Evolutionary conservation across 2,113 vertebrate genomes (phyloP).

Genomic region (Etheostoma spectabile): DNA sequence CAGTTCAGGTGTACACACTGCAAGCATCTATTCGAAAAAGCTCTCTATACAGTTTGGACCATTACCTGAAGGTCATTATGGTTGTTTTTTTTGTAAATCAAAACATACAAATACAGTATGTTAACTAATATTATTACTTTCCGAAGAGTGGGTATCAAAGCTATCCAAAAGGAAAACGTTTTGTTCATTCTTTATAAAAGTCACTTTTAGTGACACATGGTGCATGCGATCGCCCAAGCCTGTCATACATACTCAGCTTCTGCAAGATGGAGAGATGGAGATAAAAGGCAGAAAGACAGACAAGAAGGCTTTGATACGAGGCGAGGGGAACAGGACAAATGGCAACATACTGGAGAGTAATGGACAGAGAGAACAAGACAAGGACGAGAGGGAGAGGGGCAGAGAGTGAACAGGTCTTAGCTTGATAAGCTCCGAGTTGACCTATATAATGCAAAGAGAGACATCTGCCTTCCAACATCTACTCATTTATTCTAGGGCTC

Average conservation of each 20-base stretch:
- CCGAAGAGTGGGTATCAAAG: neutral
- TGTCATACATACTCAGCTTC: conserved; percentile 25
- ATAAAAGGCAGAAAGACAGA: conserved; percentile 11
- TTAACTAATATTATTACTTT: conserved; percentile 2
- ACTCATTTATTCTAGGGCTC: conserved; percentile 19
- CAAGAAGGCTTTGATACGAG: conserved; percentile 4
- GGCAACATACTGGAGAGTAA: conserved; percentile 11
- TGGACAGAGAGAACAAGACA: conserved; percentile 11
- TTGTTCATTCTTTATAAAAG: neutral
- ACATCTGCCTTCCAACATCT: conserved; percentile 32
- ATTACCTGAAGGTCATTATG: neutral
- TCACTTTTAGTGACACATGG: conserved; percentile 30
- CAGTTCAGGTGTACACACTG: neutral
- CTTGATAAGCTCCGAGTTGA: conserved; percentile 63
- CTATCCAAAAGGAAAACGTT: neutral
- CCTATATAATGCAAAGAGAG: conserved; percentile 56
- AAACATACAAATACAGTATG: neutral
- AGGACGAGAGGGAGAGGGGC: conserved; percentile 30
- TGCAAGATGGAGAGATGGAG: conserved; percentile 31
- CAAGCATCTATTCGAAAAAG: neutral
- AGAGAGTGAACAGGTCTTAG: conserved; percentile 48
- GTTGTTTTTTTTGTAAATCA: neutral
- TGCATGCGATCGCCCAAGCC: neutral
- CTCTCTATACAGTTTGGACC: neutral
- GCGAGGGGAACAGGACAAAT: conserved; percentile 20